Conservation (phyloP, 2,797 vertebrate genomes). For the Glossophaga mutica region DNA sequence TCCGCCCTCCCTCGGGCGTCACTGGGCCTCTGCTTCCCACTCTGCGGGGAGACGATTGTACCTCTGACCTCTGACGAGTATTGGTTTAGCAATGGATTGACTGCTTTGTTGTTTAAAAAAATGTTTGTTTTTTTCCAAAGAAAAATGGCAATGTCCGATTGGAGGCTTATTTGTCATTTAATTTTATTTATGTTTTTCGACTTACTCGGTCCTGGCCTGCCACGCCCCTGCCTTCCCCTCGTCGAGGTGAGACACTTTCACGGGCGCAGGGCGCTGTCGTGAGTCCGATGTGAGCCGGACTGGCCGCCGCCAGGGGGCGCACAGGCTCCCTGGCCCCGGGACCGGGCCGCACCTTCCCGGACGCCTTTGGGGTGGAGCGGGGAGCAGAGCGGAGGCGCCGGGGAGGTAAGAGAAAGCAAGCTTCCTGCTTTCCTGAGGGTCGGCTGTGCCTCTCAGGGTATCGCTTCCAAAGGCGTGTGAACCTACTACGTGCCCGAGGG, state of each 20-base stretch:
- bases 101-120: conserved; percentile 23
- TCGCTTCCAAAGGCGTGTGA: not conserved
- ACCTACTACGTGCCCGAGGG: not conserved
- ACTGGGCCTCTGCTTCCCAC: not conserved
- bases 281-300: not conserved
- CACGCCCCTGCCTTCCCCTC: conserved; percentile 70
- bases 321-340: no score
- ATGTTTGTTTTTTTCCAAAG: conserved; percentile 75
- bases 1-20: not conserved
- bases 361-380: not conserved
- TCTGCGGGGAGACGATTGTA: not conserved
- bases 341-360: no score
- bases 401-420: not conserved
- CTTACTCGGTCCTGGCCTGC: conserved; percentile 64
- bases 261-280: rapidly evolving
- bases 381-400: rapidly evolving
- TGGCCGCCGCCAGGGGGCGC: rapidly evolving
- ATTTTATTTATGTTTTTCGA: conserved; percentile 71
- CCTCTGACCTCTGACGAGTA: not conserved
- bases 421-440: not conserved
- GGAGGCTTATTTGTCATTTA: conserved; percentile 77
- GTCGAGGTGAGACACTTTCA: not conserved
- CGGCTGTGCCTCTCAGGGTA: no score
- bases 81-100: not conserved
- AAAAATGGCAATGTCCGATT: conserved; percentile 76